Percentiles rank a stretch among this genome's conserved stretches.
Conservation (phyloP, 2,888 invertebrate genomes). For the Rhingia campestris region DNA sequence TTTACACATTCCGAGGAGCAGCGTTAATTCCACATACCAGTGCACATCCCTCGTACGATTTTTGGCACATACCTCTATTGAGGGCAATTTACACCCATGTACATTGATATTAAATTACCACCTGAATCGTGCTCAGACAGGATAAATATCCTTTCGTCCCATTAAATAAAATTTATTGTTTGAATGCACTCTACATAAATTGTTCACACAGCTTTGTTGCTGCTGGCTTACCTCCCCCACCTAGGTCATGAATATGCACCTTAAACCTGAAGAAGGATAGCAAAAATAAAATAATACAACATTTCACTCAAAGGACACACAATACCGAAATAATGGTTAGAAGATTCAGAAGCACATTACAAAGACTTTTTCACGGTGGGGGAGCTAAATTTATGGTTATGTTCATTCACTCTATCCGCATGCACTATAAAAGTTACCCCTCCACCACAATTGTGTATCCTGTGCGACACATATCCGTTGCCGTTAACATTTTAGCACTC, state of each 20-base stretch:
- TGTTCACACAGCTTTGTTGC: slow-evolving; percentile 48
- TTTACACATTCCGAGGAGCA: no score
- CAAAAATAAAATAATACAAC: slow-evolving; percentile 6
- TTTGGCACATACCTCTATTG: slow-evolving; percentile 1
- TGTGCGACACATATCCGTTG: slow-evolving; percentile 19
- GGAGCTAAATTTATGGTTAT: slow-evolving; percentile 66
- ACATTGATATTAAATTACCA: slow-evolving; percentile 52
- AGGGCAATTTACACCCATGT: slow-evolving; percentile 38
- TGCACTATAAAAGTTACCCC: slow-evolving; percentile 29
- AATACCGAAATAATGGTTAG: slow-evolving; percentile 12
- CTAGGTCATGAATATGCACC: slow-evolving; percentile 57
- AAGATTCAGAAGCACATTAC: slow-evolving; percentile 29
- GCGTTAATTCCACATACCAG: no score
- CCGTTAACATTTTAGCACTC: slow-evolving; percentile 34
- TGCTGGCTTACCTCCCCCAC: slow-evolving; percentile 21
- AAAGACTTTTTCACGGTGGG: slow-evolving; percentile 21
- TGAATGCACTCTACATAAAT: slow-evolving; percentile 67
- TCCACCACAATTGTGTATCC: neutral
- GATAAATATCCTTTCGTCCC: slow-evolving; percentile 65
- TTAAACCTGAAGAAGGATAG: slow-evolving; percentile 20
- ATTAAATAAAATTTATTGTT: slow-evolving; percentile 67
- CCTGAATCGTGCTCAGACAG: slow-evolving; percentile 63
- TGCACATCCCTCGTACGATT: neutral
- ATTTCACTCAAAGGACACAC: slow-evolving; percentile 37
- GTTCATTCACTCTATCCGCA: slow-evolving; percentile 36